phyloP scores from a whole-genome alignment of 2,888 invertebrate genomes.

The Pilophorus perplexus region DNA sequence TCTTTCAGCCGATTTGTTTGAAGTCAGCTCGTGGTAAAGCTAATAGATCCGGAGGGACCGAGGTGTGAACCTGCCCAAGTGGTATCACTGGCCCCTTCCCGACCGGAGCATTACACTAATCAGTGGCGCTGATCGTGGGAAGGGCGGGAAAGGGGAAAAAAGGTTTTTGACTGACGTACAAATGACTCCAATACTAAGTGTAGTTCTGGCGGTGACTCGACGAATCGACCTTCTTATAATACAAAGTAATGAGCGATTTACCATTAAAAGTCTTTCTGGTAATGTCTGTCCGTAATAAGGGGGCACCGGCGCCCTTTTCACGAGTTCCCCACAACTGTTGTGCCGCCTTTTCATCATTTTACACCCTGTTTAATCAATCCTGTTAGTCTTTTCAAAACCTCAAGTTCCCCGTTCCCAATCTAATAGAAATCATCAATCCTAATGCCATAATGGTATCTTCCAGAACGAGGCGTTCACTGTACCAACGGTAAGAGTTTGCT shows the following conservation, averaged over 20 bases:
- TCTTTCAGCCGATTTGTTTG: constrained; percentile 34
- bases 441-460: too few relatives aligned
- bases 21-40: constrained; percentile 27
- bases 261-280: constrained; percentile 12
- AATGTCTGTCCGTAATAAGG: constrained; percentile 17
- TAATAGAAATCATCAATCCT: constrained; percentile 32
- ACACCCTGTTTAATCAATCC: constrained; percentile 37
- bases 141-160: constrained; percentile 18
- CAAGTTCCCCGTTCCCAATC: constrained; percentile 13
- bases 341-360: constrained; percentile 37
- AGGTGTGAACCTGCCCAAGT: constrained; percentile 19
- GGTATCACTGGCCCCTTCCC: not conserved
- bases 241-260: constrained; percentile 38
- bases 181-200: constrained; percentile 31
- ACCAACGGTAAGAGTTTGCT: too few relatives aligned
- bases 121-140: constrained; percentile 34
- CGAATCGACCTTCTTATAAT: constrained; percentile 25
- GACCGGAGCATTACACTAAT: constrained; percentile 31
- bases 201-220: constrained; percentile 32
- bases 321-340: constrained; percentile 8
- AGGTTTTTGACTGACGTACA: constrained; percentile 29
- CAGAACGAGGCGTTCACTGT: too few relatives aligned
- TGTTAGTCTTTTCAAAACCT: constrained; percentile 22
- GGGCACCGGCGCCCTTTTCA: constrained; percentile 21
- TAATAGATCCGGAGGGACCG: not conserved